These are phyloP conservation scores for Nasonia giraulti DNA, from an alignment of 1,140 invertebrate genomes.

Conservation along the genomic window DNA sequence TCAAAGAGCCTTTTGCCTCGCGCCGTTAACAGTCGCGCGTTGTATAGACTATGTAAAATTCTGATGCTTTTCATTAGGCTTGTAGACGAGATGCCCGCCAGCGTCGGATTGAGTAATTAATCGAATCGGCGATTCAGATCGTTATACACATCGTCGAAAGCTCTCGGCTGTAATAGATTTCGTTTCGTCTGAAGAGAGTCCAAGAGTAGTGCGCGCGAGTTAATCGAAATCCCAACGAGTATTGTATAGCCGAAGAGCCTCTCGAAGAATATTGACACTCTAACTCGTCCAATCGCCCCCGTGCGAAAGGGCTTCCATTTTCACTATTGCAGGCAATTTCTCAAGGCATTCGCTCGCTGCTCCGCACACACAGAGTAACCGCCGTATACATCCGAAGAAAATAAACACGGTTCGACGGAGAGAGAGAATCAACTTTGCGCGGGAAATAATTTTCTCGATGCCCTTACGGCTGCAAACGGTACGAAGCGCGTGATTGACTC, in stretches of 20 bases:
- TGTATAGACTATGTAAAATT: slow-evolving; percentile 9
- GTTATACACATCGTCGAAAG: background rate
- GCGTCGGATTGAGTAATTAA: background rate
- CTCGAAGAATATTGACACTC: background rate
- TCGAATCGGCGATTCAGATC: background rate
- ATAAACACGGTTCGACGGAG: too few species aligned
- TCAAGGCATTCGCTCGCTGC: too few species aligned
- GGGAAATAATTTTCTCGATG: too few species aligned
- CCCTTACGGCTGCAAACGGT: too few species aligned
- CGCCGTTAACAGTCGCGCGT: background rate
- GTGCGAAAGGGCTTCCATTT: background rate
- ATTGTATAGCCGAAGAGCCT: background rate
- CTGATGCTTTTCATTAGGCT: background rate
- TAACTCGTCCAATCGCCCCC: background rate
- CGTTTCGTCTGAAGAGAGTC: background rate
- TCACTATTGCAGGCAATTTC: background rate
- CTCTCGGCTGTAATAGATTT: background rate
- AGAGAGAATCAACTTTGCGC: too few species aligned
- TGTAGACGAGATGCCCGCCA: background rate
- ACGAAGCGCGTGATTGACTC: too few species aligned
- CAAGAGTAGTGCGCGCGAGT: background rate
- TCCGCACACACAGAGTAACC: too few species aligned
- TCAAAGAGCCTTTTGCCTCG: slow-evolving; percentile 21
- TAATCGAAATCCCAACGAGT: background rate
- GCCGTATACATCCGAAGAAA: too few species aligned